Conservation (phyloP, 2,113 vertebrate species). For the Melanerpes formicivorus region DNA sequence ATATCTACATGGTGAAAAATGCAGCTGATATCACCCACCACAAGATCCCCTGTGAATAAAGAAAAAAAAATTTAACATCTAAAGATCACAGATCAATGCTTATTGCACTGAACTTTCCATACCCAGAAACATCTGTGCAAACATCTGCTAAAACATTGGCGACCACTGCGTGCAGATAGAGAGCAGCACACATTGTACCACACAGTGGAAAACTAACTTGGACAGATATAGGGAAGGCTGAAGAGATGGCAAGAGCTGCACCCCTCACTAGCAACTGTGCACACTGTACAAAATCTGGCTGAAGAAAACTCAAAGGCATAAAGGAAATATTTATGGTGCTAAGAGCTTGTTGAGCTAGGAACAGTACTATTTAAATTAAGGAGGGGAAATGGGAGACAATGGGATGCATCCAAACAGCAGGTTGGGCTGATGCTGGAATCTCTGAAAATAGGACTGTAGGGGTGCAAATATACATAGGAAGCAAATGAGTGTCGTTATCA, state of each 20-base stretch:
- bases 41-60: background rate
- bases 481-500: background rate
- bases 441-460: background rate
- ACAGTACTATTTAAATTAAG: background rate
- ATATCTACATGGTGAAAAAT: background rate
- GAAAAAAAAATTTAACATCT: background rate
- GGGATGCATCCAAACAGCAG: background rate
- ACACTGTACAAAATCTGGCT: background rate
- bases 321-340: background rate
- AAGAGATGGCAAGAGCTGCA: background rate
- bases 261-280: background rate
- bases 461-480: background rate
- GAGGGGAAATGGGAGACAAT: background rate
- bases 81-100: background rate
- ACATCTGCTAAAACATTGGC: background rate
- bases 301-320: background rate
- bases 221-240: background rate
- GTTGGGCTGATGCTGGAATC: background rate
- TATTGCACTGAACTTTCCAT: background rate
- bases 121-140: background rate
- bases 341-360: background rate
- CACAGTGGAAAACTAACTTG: background rate
- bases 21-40: background rate
- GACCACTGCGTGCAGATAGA: background rate
- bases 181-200: fast-evolving